Evolutionary conservation across 2,113 vertebrate genomes (phyloP).

Genomic region (Octodon degus): DNA sequence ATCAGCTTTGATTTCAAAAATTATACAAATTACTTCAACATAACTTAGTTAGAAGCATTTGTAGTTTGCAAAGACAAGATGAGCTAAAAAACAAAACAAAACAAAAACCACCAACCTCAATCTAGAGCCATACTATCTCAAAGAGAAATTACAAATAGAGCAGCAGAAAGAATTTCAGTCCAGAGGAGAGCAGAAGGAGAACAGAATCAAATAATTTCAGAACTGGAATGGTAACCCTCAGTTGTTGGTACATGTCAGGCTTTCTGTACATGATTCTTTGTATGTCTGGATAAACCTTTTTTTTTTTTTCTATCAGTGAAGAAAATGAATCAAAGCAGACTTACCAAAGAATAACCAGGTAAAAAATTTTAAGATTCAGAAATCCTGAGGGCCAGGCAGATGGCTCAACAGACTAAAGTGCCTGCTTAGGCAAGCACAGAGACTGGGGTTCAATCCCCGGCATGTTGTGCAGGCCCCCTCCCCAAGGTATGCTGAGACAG

Average conservation of each 20-base stretch:
- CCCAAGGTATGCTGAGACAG: too few relatives aligned
- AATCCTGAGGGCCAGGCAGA: not conserved
- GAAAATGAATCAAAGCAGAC: conserved; percentile 32
- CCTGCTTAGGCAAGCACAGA: too few relatives aligned
- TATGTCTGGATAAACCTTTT: not conserved
- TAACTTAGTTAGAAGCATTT: conserved; percentile 16
- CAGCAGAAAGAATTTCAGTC: not conserved
- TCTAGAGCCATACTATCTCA: not conserved
- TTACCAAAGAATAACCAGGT: not conserved
- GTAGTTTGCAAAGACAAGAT: not conserved
- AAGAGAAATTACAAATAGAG: not conserved
- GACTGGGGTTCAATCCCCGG: too few relatives aligned
- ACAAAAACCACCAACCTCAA: not conserved
- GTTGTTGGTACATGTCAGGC: not conserved
- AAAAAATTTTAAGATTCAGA: conserved; percentile 8
- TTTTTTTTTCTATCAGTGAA: not conserved
- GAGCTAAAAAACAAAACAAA: conserved; percentile 41
- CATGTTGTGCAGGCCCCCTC: too few relatives aligned
- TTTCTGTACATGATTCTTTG: not conserved
- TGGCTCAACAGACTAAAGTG: too few relatives aligned
- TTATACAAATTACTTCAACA: not conserved
- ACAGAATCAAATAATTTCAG: not conserved
- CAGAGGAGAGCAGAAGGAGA: not conserved
- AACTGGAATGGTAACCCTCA: not conserved
- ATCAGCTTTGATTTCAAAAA: not conserved